Conservation (phyloP, 2,888 invertebrate species). For the Trissonchulus sp. region DNA sequence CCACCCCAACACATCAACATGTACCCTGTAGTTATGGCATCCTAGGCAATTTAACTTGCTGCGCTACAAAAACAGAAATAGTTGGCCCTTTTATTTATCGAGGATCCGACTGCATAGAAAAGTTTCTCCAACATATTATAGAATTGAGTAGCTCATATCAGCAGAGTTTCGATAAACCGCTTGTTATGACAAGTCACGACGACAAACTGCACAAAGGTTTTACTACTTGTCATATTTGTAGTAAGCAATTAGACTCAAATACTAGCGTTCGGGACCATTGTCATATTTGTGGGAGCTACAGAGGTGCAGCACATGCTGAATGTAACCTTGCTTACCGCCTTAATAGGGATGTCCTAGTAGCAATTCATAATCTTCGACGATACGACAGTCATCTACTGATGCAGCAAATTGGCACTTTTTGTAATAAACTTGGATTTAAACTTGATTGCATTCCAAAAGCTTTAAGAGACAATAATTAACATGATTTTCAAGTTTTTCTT, state of each 20-base stretch:
- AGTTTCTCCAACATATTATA: not conserved
- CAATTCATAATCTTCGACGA: conserved; percentile 16
- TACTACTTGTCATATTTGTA: not conserved
- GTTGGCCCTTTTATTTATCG: not conserved
- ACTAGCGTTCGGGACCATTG: not conserved
- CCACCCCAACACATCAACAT: not conserved
- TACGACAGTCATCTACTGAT: conserved; percentile 1
- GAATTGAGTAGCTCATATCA: not conserved
- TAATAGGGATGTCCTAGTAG: not conserved
- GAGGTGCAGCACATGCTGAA: not conserved
- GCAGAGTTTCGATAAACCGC: not conserved
- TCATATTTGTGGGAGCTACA: not conserved
- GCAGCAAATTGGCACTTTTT: not conserved
- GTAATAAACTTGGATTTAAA: not conserved
- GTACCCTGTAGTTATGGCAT: conserved; percentile 5
- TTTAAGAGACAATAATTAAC: not conserved
- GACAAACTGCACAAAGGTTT: no score
- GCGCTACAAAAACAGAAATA: not conserved
- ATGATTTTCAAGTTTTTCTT: not conserved
- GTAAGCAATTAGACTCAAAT: not conserved
- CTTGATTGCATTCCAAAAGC: not conserved
- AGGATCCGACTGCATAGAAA: not conserved
- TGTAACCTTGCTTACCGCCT: not conserved
- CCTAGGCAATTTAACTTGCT: not conserved
- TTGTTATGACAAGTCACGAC: not conserved